Base-by-base conservation (phyloP, 2,797 vertebrate genomes). In the Sebastes kiyomatsui region DNA sequence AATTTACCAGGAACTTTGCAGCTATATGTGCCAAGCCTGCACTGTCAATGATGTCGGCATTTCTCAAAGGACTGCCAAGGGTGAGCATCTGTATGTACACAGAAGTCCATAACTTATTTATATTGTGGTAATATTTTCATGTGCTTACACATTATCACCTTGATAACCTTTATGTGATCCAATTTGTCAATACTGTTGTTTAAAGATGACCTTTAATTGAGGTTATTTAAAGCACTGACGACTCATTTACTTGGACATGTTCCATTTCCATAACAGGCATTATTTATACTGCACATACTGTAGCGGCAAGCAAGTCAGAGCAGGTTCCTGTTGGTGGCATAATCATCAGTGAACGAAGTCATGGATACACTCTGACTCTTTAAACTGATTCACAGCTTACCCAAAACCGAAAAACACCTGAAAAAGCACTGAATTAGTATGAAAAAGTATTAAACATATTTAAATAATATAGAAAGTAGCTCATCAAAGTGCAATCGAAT, bases 261-360 rank as follows among this genome's bases (percentile, higher is more conserved):
- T 27, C 49, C 14, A 60, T n/a, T 62, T 80, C 42, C 33, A 28
- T 69, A 23, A 28, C 38, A 59, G 18, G 13, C 42, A 9, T 30
- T 69, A 74, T 74, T 78, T 79, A 84, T 27, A 76, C n/a, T 78
- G 38, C n/a, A 79, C 27, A 80, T 27, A 35, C 33, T 35, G 33
- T 13, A 67, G n/a, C 1, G 4, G 16, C 4, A 22, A 28, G 20
- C 77, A 52, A n/a, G 79, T 82, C 64, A 25, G 38, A 35, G 46
- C 77, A 74, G 22, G 86, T 79, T 79, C 33, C 16, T 65, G 55
- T 11, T 74, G 42, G 28, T 65, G 18, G 20, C 7, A 72, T 28
- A 16, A 30, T 74, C 58, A 42, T 35, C 25, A 66, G 33, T 13
- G 8, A 52, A 16, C 7, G 12, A 0, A 71, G 11, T 5, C 5